These are phyloP conservation scores for Xenops minutus DNA, from an alignment of 2,797 vertebrate species.

Conservation along the genomic window DNA sequence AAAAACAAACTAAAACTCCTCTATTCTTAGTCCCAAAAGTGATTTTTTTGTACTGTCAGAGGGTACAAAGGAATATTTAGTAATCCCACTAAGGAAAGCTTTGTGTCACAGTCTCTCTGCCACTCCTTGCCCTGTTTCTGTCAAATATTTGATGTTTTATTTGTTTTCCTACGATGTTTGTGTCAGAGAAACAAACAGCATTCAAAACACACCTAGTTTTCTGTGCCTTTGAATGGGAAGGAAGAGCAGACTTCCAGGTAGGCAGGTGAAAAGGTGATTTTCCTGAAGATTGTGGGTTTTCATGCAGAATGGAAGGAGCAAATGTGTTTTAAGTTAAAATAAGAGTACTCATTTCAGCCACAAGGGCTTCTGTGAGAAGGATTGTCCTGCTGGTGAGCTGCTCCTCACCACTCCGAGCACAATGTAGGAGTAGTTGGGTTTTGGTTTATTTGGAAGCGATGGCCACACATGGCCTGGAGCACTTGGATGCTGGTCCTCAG, in stretches of 20 bases:
- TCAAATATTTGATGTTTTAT: not conserved
- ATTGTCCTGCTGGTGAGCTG: not conserved
- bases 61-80: not conserved
- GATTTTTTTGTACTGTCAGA: not conserved
- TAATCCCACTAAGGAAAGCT: not conserved
- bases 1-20: not conserved
- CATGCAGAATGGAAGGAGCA: not conserved
- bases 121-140: not conserved
- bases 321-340: not conserved
- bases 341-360: not conserved
- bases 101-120: not conserved
- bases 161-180: not conserved
- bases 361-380: not conserved
- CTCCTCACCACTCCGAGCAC: not conserved
- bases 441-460: not conserved
- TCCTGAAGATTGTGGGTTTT: not conserved
- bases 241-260: too few species aligned
- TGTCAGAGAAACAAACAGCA: not conserved
- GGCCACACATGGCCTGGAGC: accelerated
- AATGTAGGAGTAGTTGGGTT: accelerated
- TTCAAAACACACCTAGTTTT: not conserved
- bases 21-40: not conserved
- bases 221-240: accelerated
- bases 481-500: not conserved
- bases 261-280: not conserved